A percentile compares a stretch with the other conserved stretches of the same genome.
These are phyloP conservation scores for Subacronicta megacephala DNA, from an alignment of 2,888 invertebrate genomes.

Conservation along the genomic window DNA sequence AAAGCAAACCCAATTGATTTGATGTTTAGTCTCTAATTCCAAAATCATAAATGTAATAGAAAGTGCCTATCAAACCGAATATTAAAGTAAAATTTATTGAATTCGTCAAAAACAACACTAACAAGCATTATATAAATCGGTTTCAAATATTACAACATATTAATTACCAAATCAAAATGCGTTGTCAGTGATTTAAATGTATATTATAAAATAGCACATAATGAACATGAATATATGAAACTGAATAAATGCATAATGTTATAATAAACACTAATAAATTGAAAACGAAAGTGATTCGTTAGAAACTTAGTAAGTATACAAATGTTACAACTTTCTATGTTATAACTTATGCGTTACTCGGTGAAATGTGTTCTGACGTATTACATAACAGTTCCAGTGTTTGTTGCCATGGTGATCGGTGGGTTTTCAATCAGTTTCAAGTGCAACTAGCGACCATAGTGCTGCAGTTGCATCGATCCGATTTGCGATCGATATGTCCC, in stretches of 20 bases:
- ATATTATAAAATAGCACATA: conserved; percentile 14
- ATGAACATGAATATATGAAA: conserved; percentile 29
- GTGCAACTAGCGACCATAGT: not conserved
- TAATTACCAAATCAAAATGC: conserved; percentile 15
- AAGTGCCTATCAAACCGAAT: not conserved
- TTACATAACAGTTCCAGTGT: conserved; percentile 5
- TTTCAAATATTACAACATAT: conserved; percentile 13
- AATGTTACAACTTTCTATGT: conserved; percentile 46
- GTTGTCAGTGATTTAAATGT: conserved; percentile 4
- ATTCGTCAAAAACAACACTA: too few relatives aligned
- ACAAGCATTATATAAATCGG: not conserved
- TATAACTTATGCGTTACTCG: conserved; percentile 1
- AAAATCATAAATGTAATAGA: not conserved
- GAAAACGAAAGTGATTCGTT: conserved; percentile 51
- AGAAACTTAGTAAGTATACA: conserved; percentile 39
- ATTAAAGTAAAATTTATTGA: not conserved
- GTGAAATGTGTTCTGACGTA: conserved; percentile 10
- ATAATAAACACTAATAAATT: conserved; percentile 27
- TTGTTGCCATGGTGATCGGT: conserved; percentile 11
- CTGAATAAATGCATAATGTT: conserved; percentile 43
- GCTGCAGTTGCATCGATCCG: not conserved
- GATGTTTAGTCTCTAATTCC: too few relatives aligned
- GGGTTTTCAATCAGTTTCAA: not conserved
- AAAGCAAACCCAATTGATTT: too few relatives aligned
- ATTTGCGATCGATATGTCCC: not conserved